These are phyloP conservation scores for Caenorhabditis drosophilae DNA, from an alignment of 2,888 invertebrate species.

Conservation along the genomic window DNA sequence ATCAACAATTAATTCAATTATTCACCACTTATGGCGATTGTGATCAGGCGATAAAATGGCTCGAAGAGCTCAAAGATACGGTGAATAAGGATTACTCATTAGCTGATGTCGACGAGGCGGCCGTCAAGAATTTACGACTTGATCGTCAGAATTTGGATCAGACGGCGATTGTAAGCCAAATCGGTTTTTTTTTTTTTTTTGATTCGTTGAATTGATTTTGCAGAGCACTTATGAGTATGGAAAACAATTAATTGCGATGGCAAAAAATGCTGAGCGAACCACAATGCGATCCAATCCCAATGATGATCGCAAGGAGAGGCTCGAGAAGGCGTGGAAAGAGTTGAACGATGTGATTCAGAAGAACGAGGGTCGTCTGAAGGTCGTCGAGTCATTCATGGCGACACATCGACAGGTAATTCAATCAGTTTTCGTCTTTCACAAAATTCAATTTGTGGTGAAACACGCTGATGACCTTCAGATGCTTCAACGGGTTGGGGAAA, in stretches of 20 bases:
- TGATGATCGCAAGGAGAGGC: slow-evolving; percentile 34
- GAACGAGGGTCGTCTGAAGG: slow-evolving; percentile 46
- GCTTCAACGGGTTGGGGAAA: slow-evolving; percentile 34
- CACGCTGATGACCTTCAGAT: slow-evolving; percentile 40
- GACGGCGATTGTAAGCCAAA: slow-evolving; percentile 84
- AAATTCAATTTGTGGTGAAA: too few species aligned
- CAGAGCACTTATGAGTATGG: slow-evolving; percentile 84
- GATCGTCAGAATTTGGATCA: slow-evolving; percentile 81
- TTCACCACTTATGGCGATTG: slow-evolving; percentile 81
- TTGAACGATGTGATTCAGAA: slow-evolving; percentile 44
- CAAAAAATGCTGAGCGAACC: slow-evolving; percentile 71
- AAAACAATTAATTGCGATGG: slow-evolving; percentile 80
- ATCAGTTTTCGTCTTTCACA: background rate
- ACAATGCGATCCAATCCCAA: slow-evolving; percentile 15
- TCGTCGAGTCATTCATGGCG: slow-evolving; percentile 47
- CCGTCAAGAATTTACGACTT: slow-evolving; percentile 80
- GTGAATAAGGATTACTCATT: slow-evolving; percentile 72
- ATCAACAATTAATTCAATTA: slow-evolving; percentile 81
- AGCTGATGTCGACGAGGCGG: slow-evolving; percentile 70
- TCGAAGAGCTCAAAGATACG: slow-evolving; percentile 79
- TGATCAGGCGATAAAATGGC: slow-evolving; percentile 79
- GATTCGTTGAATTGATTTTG: too few species aligned
- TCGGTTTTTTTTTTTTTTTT: too few species aligned
- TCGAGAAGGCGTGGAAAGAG: slow-evolving; percentile 47
- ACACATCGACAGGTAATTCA: slow-evolving; percentile 44